phyloP scores from a whole-genome alignment of 2,797 vertebrate species.

The Halcyon chelicuti region DNA sequence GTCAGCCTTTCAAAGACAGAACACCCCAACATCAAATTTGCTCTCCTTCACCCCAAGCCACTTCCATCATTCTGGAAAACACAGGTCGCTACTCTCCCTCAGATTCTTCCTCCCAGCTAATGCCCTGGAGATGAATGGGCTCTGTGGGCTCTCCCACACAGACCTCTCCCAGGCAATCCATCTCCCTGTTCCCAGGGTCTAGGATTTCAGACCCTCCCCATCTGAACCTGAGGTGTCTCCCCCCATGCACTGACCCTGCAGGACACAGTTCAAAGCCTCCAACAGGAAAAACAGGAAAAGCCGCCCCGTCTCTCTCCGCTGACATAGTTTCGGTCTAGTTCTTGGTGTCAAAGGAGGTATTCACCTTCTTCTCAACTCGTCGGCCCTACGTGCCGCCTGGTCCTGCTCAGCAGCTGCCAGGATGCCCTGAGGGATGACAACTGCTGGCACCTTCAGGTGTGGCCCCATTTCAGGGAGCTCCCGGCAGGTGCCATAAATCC shows the following conservation, averaged over 20 bases:
- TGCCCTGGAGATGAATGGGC: background rate
- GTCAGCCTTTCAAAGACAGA: background rate
- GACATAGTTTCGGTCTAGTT: constrained; percentile 76
- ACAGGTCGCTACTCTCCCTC: background rate
- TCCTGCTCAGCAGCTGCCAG: background rate
- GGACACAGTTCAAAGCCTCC: constrained; percentile 73
- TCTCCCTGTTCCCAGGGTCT: constrained; percentile 60
- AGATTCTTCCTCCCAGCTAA: background rate
- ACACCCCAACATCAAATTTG: background rate
- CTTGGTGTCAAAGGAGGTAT: constrained; percentile 70
- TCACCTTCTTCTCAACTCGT: background rate
- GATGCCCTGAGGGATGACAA: background rate
- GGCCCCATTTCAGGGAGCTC: background rate
- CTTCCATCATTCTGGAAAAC: background rate
- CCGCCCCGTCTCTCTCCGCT: background rate
- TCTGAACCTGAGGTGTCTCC: constrained; percentile 53
- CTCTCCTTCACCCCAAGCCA: background rate
- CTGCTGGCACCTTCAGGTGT: accelerated
- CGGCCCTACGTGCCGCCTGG: background rate
- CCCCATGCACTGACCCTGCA: constrained; percentile 33
- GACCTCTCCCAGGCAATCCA: background rate
- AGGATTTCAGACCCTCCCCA: constrained; percentile 64
- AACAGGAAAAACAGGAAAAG: constrained; percentile 78
- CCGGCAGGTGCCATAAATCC: background rate
- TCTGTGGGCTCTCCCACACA: background rate